Percentiles rank a stretch among this genome's conserved stretches.
Conservation (phyloP, 1,140 invertebrate species). For the Watersipora subatra region DNA sequence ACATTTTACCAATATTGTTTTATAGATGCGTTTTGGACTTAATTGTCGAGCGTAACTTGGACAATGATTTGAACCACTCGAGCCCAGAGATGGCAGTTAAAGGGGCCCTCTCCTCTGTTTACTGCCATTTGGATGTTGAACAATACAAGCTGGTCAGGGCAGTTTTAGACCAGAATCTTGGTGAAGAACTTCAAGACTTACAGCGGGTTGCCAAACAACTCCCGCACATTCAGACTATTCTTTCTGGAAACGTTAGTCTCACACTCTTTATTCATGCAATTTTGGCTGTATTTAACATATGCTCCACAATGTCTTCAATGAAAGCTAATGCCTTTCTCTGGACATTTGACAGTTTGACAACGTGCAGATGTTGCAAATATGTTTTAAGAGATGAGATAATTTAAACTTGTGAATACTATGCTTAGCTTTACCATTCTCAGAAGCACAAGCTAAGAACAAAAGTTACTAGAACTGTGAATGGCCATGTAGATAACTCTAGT, state of each 20-base stretch:
- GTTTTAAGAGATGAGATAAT: no score
- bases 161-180: slow-evolving; percentile 77
- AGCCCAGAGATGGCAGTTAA: slow-evolving; percentile 74
- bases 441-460: no score
- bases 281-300: no score
- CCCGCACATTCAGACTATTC: slow-evolving; percentile 20
- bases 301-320: no score
- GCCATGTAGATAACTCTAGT: no score
- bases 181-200: slow-evolving; percentile 64
- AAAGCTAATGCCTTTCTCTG: no score
- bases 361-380: no score
- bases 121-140: slow-evolving; percentile 62
- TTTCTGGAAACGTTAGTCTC: slow-evolving; percentile 15
- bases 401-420: no score
- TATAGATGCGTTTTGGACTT: slow-evolving; percentile 64
- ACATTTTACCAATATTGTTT: no score
- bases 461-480: no score
- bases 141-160: slow-evolving; percentile 81
- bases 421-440: no score
- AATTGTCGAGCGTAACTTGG: slow-evolving; percentile 69
- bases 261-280: slow-evolving; percentile 15
- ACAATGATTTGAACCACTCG: slow-evolving; percentile 51
- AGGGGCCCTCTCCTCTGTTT: slow-evolving; percentile 70
- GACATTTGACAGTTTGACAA: no score
- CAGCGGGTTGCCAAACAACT: slow-evolving; percentile 15